A percentile compares a stretch with the other conserved stretches of the same genome.
Conservation (phyloP, 2,113 vertebrate genomes). For the Copsychus sechellarum region DNA sequence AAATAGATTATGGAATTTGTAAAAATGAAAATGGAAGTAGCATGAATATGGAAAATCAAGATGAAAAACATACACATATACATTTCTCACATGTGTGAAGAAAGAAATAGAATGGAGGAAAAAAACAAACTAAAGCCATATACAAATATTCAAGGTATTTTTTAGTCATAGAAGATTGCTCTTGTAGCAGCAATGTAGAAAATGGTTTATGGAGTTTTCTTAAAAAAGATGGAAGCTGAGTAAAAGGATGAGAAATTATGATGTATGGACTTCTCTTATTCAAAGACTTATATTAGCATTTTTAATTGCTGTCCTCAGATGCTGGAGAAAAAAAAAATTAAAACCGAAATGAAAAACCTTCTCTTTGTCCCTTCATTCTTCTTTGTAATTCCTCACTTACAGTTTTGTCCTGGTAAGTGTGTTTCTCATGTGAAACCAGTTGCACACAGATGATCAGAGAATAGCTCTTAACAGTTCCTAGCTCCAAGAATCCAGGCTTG, state of each 20-base stretch:
- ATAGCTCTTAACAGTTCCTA: neutral
- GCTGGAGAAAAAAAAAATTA: neutral
- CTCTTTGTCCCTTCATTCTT: neutral
- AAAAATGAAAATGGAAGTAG: neutral
- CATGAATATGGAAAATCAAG: neutral
- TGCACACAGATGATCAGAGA: neutral
- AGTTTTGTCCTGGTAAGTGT: neutral
- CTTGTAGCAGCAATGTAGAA: neutral
- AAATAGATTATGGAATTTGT: neutral
- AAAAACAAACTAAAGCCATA: neutral
- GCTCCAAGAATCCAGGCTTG: constrained; percentile 48
- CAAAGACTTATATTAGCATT: neutral
- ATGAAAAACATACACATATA: neutral
- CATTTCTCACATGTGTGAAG: neutral
- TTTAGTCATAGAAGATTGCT: neutral
- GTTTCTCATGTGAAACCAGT: constrained; percentile 26
- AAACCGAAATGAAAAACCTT: neutral
- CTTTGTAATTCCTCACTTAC: neutral
- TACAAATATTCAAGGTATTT: neutral
- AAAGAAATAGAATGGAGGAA: neutral
- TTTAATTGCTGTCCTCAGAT: neutral
- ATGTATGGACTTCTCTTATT: neutral
- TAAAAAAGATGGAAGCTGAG: neutral
- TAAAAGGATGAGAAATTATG: neutral
- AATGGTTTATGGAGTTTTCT: neutral